These are phyloP conservation scores for human DNA, from an alignment of 2,113 vertebrate species.

Conservation along the genomic window DNA sequence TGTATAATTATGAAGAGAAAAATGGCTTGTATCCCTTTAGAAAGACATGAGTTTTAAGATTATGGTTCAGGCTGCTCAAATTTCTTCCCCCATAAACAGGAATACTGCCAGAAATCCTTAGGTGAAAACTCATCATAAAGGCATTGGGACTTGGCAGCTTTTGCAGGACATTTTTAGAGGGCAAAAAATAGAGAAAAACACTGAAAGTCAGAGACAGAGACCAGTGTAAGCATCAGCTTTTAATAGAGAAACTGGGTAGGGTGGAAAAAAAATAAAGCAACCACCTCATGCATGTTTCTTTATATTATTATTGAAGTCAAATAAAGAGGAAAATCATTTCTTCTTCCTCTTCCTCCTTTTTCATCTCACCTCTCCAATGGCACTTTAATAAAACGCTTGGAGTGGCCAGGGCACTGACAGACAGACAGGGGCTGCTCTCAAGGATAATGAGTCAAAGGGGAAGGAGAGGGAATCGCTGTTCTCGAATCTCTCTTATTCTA, in stretches of 20 bases:
- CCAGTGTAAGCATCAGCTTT: not conserved
- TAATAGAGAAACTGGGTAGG: not conserved
- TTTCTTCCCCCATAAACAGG: not conserved
- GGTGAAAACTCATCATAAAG: conserved; percentile 2
- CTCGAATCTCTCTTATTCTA: not conserved
- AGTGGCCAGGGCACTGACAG: not conserved
- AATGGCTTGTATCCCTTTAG: not conserved
- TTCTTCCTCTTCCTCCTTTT: not conserved
- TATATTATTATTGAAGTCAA: not conserved
- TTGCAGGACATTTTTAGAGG: conserved; percentile 35
- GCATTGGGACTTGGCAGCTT: not conserved
- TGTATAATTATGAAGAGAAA: not conserved
- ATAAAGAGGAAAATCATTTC: not conserved
- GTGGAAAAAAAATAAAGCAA: not conserved
- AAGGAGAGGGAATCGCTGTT: not conserved
- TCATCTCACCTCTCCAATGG: not conserved
- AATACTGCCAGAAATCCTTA: not conserved
- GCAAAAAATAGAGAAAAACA: not conserved
- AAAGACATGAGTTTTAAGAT: not conserved
- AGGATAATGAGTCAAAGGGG: not conserved
- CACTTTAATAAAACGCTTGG: not conserved
- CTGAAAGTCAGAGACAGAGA: not conserved
- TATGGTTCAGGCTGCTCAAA: not conserved
- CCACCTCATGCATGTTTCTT: not conserved
- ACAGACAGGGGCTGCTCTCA: not conserved